Evolutionary conservation across 2,113 vertebrate species (phyloP).

Genomic region (Cnemophilus loriae): DNA sequence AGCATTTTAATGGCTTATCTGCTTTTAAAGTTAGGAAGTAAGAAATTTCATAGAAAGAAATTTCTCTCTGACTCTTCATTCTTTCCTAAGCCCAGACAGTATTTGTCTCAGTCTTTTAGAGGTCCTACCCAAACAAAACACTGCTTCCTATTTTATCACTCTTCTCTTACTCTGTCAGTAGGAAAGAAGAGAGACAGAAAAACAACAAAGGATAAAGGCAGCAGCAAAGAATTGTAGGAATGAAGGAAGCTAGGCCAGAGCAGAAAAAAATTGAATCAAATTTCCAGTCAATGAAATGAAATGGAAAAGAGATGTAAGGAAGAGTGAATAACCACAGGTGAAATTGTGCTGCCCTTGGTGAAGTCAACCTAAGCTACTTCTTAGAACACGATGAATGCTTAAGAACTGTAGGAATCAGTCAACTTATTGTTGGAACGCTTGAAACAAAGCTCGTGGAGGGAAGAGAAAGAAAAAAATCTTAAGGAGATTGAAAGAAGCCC

Average conservation of each 20-base stretch:
- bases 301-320: not conserved
- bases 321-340: slow-evolving; percentile 10
- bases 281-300: slow-evolving; percentile 31
- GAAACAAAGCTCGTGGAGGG: slow-evolving; percentile 32
- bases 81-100: not conserved
- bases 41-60: not conserved
- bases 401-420: slow-evolving; percentile 23
- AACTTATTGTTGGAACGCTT: not conserved
- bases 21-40: not conserved
- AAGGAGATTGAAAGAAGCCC: slow-evolving; percentile 1
- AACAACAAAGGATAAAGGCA: not conserved
- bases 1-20: not conserved
- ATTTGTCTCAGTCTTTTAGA: not conserved
- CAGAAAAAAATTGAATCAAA: not conserved
- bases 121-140: not conserved
- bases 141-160: not conserved
- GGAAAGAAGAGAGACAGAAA: not conserved
- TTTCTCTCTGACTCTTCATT: not conserved
- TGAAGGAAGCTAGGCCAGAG: not conserved
- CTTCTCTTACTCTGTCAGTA: not conserved
- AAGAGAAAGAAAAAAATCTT: not conserved
- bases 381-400: slow-evolving; percentile 33
- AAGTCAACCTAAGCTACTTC: slow-evolving; percentile 23
- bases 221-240: not conserved
- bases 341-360: slow-evolving; percentile 19